Evolutionary conservation across 2,797 vertebrate genomes (phyloP).

Genomic region (Notamacropus eugenii): DNA sequence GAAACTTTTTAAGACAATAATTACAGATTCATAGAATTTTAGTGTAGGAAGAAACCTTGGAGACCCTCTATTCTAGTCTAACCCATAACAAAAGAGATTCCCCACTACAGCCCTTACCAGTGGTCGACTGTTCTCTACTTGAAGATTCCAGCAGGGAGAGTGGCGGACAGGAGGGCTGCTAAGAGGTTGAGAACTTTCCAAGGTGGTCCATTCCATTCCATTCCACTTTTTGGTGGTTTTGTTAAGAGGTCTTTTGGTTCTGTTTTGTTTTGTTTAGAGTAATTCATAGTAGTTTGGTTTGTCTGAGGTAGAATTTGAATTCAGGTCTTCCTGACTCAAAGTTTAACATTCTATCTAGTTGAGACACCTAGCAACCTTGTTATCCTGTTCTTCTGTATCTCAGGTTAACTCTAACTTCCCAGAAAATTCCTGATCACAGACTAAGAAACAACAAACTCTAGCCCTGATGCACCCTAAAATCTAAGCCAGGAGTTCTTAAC

Average conservation of each 20-base stretch:
- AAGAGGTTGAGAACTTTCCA: background rate
- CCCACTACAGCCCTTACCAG: background rate
- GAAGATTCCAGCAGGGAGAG: background rate
- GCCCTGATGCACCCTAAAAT: background rate
- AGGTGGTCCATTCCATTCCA: background rate
- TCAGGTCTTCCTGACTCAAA: background rate
- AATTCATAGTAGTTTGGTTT: background rate
- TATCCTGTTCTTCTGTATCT: background rate
- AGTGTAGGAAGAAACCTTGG: background rate
- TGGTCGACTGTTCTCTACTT: background rate
- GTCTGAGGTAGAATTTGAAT: background rate
- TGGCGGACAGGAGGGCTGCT: background rate
- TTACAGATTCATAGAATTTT: background rate
- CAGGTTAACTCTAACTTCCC: background rate
- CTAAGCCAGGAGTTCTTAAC: background rate
- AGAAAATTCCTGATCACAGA: slow-evolving; percentile 38
- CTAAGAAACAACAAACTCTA: slow-evolving; percentile 21
- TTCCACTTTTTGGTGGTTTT: background rate
- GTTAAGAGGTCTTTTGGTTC: background rate
- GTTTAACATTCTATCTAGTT: background rate
- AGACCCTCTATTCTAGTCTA: background rate
- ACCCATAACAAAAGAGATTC: background rate
- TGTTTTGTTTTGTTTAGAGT: background rate
- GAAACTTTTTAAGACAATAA: background rate
- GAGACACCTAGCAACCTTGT: background rate